Evolutionary conservation across 2,888 invertebrate species (phyloP), one percentile per base, ranked within the genome.

Genomic region (Homarus gammarus): DNA sequence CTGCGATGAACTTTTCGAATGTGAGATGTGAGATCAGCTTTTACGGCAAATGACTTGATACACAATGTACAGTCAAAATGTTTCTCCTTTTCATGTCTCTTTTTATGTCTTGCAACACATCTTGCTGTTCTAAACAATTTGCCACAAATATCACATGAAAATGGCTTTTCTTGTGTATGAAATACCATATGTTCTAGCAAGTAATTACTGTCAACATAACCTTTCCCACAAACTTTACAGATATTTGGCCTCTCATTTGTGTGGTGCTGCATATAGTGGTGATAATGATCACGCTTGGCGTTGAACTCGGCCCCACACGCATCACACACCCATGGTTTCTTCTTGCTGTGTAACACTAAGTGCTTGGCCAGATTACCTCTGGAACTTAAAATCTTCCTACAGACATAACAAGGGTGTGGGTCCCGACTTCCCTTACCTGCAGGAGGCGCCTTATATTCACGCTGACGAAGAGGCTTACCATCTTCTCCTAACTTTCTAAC

Each of bases 281-380:
- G 75, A 2, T 87, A 27, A n/a, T 81, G 79, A 33, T 91, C 91
- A n/a, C 92, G 83, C 33, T 87, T 89, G 31, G 91, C 88, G 77
- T 92, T 92, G 83, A 92, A 92, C 5, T 87, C 84, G 10, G 81
- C n/a, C 15, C 64, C 77, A 82, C 92, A 92, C 15, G 64, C 22
- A n/a, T 75, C 82, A 77, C 92, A 92, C 27, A 86, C 81, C 68
- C 84, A 92, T 5, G 89, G 90, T 56, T 92, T 92, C 33, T 87
- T 49, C 22, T 40, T 15, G n/a, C 83, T 79, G 79, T 92, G 92
- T 8, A 84, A 78, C 22, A 92, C 81, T 33, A 92, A n/a, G 68
- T 92, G 92, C 68, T 92, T 92, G 70, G 89, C 83, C 10, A 91
- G 68, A 77, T 91, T 91, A 5, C 92, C 92, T n/a, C 90, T 85